These are phyloP conservation scores for Bacillus rossius DNA, from an alignment of 1,140 invertebrate genomes.

Conservation along the genomic window DNA sequence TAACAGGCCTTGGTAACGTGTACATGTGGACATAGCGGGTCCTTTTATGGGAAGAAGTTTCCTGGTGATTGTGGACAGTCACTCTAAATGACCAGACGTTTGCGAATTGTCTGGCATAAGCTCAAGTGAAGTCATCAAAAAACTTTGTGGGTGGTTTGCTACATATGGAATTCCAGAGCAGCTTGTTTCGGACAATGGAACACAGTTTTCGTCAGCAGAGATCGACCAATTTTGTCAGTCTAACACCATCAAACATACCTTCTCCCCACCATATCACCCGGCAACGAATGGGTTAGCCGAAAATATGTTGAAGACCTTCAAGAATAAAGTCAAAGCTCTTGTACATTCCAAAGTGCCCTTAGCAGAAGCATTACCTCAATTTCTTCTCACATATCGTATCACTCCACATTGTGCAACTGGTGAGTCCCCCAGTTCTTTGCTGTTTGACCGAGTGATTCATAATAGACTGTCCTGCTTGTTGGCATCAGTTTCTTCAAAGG, in stretches of 20 bases:
- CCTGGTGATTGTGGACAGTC: slow-evolving; percentile 27
- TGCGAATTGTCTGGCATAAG: neutral
- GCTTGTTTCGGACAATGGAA: slow-evolving; percentile 24
- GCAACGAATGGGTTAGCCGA: slow-evolving; percentile 24
- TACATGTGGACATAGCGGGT: slow-evolving; percentile 34
- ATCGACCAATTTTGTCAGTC: slow-evolving; percentile 13
- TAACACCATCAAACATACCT: slow-evolving; percentile 15
- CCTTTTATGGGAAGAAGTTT: slow-evolving; percentile 29
- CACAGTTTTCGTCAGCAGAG: slow-evolving; percentile 15
- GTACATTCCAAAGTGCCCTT: neutral
- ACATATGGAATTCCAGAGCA: slow-evolving; percentile 21
- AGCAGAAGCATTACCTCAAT: neutral
- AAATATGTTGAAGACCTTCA: slow-evolving; percentile 17
- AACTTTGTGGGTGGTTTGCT: slow-evolving; percentile 21
- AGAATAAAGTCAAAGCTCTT: neutral
- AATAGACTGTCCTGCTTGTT: neutral
- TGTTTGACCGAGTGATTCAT: neutral
- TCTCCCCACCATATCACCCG: slow-evolving; percentile 24
- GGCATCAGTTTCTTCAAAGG: neutral
- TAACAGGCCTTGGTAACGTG: slow-evolving; percentile 21
- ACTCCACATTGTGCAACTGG: neutral
- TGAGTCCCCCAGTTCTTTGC: neutral
- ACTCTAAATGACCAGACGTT: slow-evolving; percentile 1
- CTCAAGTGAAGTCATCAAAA: neutral
- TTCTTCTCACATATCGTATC: neutral